Conservation (phyloP, 2,113 vertebrate species). For the Cyprinus carpio region DNA sequence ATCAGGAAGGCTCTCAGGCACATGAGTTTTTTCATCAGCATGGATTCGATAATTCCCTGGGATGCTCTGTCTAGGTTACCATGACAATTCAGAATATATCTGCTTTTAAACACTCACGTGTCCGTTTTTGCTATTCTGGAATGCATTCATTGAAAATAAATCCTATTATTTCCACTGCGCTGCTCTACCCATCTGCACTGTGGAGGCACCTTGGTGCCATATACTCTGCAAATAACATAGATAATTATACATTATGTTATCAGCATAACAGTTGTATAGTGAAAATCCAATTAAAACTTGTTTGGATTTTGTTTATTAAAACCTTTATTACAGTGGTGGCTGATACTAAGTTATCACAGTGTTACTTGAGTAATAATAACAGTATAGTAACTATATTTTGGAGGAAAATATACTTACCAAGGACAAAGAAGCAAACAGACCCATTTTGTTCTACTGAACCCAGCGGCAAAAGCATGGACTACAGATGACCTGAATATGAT, state of each 20-base stretch:
- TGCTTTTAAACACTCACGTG: background rate
- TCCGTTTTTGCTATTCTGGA: background rate
- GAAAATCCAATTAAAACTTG: background rate
- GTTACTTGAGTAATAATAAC: background rate
- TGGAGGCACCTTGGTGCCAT: background rate
- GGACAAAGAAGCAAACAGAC: background rate
- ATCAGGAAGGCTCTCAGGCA: background rate
- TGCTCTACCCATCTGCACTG: slow-evolving; percentile 13
- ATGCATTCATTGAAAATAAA: slow-evolving; percentile 23
- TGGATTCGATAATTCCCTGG: slow-evolving; percentile 14
- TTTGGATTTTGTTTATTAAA: background rate
- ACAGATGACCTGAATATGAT: slow-evolving; percentile 23
- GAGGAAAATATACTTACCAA: no score
- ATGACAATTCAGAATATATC: slow-evolving; percentile 4
- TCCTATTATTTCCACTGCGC: slow-evolving; percentile 17
- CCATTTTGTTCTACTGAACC: background rate
- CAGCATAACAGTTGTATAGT: background rate
- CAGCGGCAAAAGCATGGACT: background rate
- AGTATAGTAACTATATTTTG: background rate
- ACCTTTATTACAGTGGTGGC: background rate
- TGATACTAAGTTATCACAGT: background rate
- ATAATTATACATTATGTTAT: background rate
- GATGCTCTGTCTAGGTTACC: slow-evolving; percentile 22
- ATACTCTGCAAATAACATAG: background rate
- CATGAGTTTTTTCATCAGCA: background rate